A percentile compares a stretch with the other conserved stretches of the same genome.
Evolutionary conservation across 2,797 vertebrate species (phyloP).

Genomic region (Etheostoma perlongum): DNA sequence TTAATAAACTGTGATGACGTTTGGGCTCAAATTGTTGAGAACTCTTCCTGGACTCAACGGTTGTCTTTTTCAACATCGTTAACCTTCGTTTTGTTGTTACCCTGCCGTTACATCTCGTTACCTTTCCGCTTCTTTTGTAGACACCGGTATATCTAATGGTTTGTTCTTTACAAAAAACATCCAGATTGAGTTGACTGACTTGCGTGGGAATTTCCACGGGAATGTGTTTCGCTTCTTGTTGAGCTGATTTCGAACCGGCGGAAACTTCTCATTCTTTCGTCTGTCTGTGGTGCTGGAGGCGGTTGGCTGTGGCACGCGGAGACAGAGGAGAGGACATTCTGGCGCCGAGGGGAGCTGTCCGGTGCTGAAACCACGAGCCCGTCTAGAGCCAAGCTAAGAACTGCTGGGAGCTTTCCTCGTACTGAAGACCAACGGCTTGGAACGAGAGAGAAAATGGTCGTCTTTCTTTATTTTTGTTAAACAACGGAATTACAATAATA

Average conservation of each 20-base stretch:
- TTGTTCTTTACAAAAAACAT: background rate
- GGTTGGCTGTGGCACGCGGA: background rate
- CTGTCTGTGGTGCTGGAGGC: constrained; percentile 38
- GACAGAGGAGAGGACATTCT: background rate
- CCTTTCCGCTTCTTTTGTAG: background rate
- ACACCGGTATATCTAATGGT: background rate
- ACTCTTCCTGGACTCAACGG: constrained; percentile 19
- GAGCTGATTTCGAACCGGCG: background rate
- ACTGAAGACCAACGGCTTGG: constrained; percentile 16
- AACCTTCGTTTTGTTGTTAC: constrained; percentile 10
- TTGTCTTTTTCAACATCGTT: constrained; percentile 10
- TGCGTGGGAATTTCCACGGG: constrained; percentile 36
- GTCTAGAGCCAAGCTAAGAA: background rate
- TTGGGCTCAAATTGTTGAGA: background rate
- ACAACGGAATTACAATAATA: constrained; percentile 13
- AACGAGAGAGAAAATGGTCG: background rate
- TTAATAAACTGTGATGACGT: constrained; percentile 30
- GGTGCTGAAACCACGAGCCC: constrained; percentile 69
- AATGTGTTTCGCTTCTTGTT: background rate
- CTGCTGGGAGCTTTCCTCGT: constrained; percentile 48
- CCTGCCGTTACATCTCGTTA: constrained; percentile 9
- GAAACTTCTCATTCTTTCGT: constrained; percentile 15
- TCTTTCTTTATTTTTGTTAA: background rate
- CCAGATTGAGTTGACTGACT: constrained; percentile 14
- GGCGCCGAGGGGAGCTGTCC: constrained; percentile 68